These are phyloP conservation scores for Tenthredo scrophulariae DNA, from an alignment of 2,888 invertebrate genomes.

Conservation along the genomic window DNA sequence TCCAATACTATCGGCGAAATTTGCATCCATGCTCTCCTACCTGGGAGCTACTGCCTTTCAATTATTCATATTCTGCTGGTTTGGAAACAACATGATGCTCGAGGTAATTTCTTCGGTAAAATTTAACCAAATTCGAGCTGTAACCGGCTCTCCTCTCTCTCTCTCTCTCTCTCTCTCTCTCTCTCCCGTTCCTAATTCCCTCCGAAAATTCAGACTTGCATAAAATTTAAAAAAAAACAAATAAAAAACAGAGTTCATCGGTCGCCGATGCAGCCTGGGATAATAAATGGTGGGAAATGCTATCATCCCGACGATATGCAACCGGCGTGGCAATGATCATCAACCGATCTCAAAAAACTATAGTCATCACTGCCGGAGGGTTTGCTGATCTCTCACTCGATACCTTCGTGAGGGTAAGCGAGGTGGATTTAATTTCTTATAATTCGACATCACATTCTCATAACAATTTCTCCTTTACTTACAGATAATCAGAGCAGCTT, in stretches of 20 bases:
- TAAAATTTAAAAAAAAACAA: no score
- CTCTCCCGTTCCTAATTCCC: background rate
- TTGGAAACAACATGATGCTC: slow-evolving; percentile 24
- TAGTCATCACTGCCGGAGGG: background rate
- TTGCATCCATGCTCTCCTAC: slow-evolving; percentile 12
- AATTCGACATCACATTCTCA: no score
- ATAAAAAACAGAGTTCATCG: slow-evolving; percentile 5
- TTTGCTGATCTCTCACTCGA: background rate
- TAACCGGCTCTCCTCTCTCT: background rate
- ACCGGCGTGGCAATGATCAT: background rate
- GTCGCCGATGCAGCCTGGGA: slow-evolving; percentile 34
- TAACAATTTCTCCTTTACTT: background rate
- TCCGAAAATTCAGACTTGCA: background rate
- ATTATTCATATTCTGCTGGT: slow-evolving; percentile 26
- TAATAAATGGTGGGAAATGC: background rate
- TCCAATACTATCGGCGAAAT: background rate
- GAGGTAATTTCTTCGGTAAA: background rate
- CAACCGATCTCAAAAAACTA: slow-evolving; percentile 5
- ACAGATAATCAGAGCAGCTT: slow-evolving; percentile 22
- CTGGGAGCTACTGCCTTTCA: slow-evolving; percentile 10
- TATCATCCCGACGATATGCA: background rate
- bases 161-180: background rate
- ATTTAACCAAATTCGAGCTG: background rate
- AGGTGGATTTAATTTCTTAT: background rate
- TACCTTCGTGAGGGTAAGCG: background rate